phyloP scores from a whole-genome alignment of 2,888 invertebrate species.

The Furcula furcula region DNA sequence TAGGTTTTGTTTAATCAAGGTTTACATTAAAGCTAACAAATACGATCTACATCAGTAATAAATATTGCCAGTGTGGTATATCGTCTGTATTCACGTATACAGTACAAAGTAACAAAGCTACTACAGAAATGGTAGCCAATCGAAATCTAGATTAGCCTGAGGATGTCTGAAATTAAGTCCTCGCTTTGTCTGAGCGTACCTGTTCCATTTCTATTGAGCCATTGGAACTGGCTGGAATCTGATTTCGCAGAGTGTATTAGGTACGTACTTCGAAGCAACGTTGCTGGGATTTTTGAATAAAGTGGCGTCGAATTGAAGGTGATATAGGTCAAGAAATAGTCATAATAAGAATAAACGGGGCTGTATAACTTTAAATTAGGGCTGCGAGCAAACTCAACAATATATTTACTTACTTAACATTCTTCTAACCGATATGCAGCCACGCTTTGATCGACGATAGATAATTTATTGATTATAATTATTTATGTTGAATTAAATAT shows the following conservation, averaged over 20 bases:
- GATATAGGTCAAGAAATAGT: too few relatives aligned
- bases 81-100: neutral
- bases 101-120: neutral
- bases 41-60: too few relatives aligned
- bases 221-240: conserved; percentile 12
- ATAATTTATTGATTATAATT: too few relatives aligned
- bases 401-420: too few relatives aligned
- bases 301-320: conserved; percentile 1
- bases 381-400: too few relatives aligned
- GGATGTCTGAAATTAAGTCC: conserved; percentile 28
- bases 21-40: too few relatives aligned
- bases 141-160: conserved; percentile 28
- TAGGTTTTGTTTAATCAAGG: too few relatives aligned
- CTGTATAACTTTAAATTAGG: too few relatives aligned
- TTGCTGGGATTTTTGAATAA: conserved; percentile 9
- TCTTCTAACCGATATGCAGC: too few relatives aligned
- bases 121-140: conserved; percentile 5
- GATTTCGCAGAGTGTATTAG: conserved; percentile 19
- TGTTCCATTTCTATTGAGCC: conserved; percentile 13
- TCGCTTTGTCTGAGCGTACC: conserved; percentile 28
- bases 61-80: neutral
- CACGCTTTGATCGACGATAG: too few relatives aligned
- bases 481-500: too few relatives aligned
- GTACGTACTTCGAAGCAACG: conserved; percentile 6
- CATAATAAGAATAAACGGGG: too few relatives aligned